phyloP scores from a whole-genome alignment of 2,113 vertebrate species.

The Leucopsar rothschildi region DNA sequence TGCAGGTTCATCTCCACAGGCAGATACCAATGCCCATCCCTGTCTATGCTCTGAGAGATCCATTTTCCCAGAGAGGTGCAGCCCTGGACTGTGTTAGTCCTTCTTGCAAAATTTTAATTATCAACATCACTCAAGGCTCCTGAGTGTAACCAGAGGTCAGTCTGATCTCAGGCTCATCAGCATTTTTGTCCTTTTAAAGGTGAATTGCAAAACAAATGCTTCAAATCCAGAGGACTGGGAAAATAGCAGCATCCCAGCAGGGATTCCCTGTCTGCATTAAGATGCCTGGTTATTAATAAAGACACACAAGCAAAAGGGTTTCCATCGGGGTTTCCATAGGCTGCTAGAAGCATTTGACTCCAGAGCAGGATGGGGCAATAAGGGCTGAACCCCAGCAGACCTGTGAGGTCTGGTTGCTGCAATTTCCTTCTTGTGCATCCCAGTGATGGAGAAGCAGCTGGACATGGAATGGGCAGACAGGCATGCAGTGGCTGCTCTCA shows the following conservation, averaged over 20 bases:
- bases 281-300: neutral
- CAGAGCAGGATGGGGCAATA: neutral
- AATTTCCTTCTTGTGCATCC: neutral
- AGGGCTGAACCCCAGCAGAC: neutral
- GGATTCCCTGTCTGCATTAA: neutral
- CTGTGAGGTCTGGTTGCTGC: neutral
- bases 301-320: neutral
- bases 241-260: neutral
- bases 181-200: neutral
- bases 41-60: accelerated
- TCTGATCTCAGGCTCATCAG: neutral
- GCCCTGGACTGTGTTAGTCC: neutral
- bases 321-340: neutral
- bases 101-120: neutral
- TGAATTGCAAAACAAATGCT: neutral
- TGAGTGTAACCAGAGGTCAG: neutral
- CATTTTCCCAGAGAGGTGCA: neutral
- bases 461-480: accelerated
- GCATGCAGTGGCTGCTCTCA: neutral
- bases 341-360: neutral
- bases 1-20: neutral
- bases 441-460: neutral
- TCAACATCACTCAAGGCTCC: neutral
- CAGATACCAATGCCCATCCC: accelerated
- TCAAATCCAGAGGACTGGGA: neutral